Conservation (phyloP, 2,797 vertebrate genomes). For the Hydrocynus forskahlii region DNA sequence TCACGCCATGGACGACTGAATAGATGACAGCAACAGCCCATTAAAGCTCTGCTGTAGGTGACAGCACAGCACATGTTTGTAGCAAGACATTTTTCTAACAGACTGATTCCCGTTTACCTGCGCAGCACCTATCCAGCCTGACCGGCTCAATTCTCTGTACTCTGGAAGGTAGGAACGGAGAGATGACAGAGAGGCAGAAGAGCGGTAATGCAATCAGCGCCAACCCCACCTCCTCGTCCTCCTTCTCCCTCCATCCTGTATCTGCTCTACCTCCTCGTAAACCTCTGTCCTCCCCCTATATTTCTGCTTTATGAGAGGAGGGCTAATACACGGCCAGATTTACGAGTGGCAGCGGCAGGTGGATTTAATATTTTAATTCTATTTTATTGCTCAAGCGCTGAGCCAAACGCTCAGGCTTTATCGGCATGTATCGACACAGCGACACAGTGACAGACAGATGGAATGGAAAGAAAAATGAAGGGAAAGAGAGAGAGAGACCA, state of each 20-base stretch:
- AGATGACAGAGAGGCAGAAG: slow-evolving; percentile 41
- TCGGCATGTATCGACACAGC: slow-evolving; percentile 59
- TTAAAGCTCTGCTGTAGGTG: slow-evolving; percentile 8
- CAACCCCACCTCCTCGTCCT: slow-evolving; percentile 54
- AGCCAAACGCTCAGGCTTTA: slow-evolving; percentile 74
- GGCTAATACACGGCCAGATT: slow-evolving; percentile 81
- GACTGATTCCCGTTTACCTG: slow-evolving; percentile 32
- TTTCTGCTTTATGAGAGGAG: slow-evolving; percentile 77
- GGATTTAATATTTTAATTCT: slow-evolving; percentile 89
- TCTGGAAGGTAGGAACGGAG: slow-evolving; percentile 30
- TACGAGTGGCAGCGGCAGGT: slow-evolving; percentile 75
- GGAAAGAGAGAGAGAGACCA: slow-evolving; percentile 43
- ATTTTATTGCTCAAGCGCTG: slow-evolving; percentile 78
- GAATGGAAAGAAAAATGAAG: slow-evolving; percentile 45
- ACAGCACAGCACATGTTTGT: neutral
- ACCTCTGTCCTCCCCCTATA: slow-evolving; percentile 69
- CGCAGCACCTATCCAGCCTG: slow-evolving; percentile 12
- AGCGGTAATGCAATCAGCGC: slow-evolving; percentile 50
- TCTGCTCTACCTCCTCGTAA: slow-evolving; percentile 67
- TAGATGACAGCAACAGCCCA: neutral
- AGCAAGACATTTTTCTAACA: slow-evolving; percentile 16
- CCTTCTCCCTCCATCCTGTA: slow-evolving; percentile 34
- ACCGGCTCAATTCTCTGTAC: slow-evolving; percentile 11
- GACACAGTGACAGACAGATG: slow-evolving; percentile 57
- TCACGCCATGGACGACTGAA: neutral